Percentiles rank a stretch among this genome's conserved stretches.
These are phyloP conservation scores for Nasalis larvatus DNA, from an alignment of 2,113 vertebrate genomes.

Conservation along the genomic window DNA sequence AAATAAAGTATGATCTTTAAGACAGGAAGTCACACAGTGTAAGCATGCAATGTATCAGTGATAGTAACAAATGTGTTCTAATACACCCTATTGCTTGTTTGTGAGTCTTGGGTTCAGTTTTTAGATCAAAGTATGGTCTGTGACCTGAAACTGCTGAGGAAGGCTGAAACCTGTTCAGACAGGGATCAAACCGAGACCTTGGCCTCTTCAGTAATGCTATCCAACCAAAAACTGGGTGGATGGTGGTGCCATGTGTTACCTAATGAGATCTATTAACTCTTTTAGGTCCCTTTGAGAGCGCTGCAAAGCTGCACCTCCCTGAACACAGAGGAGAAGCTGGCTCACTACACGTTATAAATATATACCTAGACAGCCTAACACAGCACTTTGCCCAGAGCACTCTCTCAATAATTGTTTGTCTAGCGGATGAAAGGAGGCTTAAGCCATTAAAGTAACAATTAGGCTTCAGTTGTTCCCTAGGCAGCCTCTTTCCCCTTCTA, in stretches of 20 bases:
- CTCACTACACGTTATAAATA: neutral
- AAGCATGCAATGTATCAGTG: neutral
- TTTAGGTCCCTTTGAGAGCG: neutral
- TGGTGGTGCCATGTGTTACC: neutral
- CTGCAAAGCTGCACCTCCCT: neutral
- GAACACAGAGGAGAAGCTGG: neutral
- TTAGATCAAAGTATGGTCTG: neutral
- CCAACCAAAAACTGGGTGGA: neutral
- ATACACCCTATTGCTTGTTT: neutral
- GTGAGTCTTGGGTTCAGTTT: neutral
- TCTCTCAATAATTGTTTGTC: neutral
- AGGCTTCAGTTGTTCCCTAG: slow-evolving; percentile 10
- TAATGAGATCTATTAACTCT: neutral
- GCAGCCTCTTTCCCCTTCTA: neutral
- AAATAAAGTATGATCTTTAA: neutral
- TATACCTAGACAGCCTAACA: neutral
- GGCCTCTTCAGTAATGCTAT: neutral
- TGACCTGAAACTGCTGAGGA: neutral
- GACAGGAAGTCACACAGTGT: neutral
- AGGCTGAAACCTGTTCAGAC: neutral
- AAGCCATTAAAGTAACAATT: slow-evolving; percentile 14
- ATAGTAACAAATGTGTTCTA: neutral
- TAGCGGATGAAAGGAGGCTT: neutral
- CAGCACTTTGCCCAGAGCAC: neutral
- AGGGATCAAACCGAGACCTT: neutral